A percentile compares a stretch with the other conserved stretches of the same genome.
phyloP scores from a whole-genome alignment of 37 sponge, comb jelly and placozoan genomes.

The Haliclona indistincta region DNA sequence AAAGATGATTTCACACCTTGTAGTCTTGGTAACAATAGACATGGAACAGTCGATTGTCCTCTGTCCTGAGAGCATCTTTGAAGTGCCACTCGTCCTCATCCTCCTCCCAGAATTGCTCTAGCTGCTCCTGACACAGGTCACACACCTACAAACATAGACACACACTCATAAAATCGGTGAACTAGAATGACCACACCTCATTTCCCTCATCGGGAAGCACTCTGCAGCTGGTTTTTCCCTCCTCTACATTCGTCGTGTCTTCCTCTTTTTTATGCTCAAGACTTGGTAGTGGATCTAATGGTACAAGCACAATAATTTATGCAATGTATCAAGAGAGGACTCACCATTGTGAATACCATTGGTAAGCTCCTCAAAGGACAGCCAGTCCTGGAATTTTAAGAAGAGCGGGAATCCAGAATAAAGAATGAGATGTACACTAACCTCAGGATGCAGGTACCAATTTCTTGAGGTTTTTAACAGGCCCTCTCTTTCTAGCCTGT shows the following conservation, averaged over 20 bases:
- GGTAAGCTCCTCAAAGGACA: too few relatives aligned
- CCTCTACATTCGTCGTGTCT: conserved; percentile 2
- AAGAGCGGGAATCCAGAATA: background rate
- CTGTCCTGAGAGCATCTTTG: conserved; percentile 72
- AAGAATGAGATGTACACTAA: conserved; percentile 23
- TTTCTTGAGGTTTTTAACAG: conserved; percentile 35
- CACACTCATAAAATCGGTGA: conserved; percentile 7
- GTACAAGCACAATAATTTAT: too few relatives aligned
- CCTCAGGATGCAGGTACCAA: conserved; percentile 81
- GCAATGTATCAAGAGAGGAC: too few relatives aligned
- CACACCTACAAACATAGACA: conserved; percentile 57
- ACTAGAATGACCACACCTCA: conserved; percentile 20
- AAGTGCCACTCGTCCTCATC: conserved; percentile 89
- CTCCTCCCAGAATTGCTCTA: conserved; percentile 90
- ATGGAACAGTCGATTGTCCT: conserved; percentile 29
- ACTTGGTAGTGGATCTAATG: background rate
- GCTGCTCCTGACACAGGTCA: conserved; percentile 68
- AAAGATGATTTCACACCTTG: too few relatives aligned
- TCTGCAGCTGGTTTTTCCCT: conserved; percentile 36
- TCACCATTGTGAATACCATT: too few relatives aligned
- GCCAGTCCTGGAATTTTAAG: conserved; percentile 2
- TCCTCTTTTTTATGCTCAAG: conserved; percentile 33
- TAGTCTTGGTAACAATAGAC: conserved; percentile 69
- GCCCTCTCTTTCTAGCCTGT: conserved; percentile 53
- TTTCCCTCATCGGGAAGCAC: conserved; percentile 50